Percentiles rank a stretch among this genome's conserved stretches.
phyloP scores from a whole-genome alignment of 1,140 invertebrate genomes.

The Drosophila bocqueti region DNA sequence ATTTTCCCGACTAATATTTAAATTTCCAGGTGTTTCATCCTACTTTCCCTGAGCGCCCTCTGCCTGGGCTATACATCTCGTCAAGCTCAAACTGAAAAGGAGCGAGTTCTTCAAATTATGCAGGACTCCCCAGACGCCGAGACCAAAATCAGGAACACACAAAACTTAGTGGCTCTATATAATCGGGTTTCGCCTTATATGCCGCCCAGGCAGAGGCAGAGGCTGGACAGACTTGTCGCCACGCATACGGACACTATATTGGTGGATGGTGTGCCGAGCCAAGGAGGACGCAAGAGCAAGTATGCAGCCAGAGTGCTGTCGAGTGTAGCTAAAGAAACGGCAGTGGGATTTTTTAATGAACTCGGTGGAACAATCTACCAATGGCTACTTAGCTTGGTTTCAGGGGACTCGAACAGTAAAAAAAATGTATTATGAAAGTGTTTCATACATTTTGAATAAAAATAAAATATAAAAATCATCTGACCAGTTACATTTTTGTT shows the following conservation, averaged over 20 bases:
- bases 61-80: not conserved
- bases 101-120: not conserved
- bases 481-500: too few species aligned
- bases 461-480: too few species aligned
- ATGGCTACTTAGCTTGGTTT: not conserved
- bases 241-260: not conserved
- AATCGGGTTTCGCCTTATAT: not conserved
- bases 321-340: not conserved
- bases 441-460: not conserved
- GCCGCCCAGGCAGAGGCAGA: not conserved
- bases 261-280: constrained; percentile 4
- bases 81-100: not conserved
- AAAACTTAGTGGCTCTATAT: not conserved
- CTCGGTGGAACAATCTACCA: not conserved
- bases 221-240: not conserved
- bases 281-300: not conserved
- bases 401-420: not conserved
- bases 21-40: not conserved
- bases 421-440: not conserved
- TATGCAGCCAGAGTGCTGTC: not conserved
- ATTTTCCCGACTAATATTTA: not conserved
- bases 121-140: not conserved
- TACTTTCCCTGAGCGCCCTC: not conserved
- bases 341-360: constrained; percentile 4
- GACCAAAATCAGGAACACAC: not conserved